Conservation (phyloP, 2,888 invertebrate genomes). For the Rhamphomyia laevipes region DNA sequence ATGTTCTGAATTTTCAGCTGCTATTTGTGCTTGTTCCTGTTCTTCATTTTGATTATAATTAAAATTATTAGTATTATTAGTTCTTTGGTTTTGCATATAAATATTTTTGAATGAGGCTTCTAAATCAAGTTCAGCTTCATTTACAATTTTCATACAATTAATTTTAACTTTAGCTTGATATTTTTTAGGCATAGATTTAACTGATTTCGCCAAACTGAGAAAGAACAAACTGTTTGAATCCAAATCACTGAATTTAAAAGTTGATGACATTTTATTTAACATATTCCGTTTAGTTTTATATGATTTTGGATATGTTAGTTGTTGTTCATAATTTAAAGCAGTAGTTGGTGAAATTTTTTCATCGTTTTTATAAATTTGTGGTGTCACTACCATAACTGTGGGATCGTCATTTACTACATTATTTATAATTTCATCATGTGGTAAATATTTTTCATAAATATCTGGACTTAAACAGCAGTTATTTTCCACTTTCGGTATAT, state of each 20-base stretch:
- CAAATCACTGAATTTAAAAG: conserved; percentile 21
- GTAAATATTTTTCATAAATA: background rate
- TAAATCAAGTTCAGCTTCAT: conserved; percentile 31
- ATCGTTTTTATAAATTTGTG: too few species aligned
- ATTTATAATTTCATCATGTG: background rate
- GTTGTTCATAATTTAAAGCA: too few species aligned
- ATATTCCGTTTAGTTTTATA: too few species aligned
- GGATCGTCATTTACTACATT: background rate
- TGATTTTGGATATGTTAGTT: too few species aligned
- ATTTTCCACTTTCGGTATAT: too few species aligned
- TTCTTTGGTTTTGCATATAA: conserved; percentile 1
- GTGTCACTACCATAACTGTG: too few species aligned
- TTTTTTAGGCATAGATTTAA: conserved; percentile 34
- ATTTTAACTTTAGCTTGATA: conserved; percentile 35
- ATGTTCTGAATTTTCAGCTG: conserved; percentile 27
- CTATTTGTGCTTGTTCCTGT: conserved; percentile 4
- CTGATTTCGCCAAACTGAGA: conserved; percentile 31
- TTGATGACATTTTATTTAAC: too few species aligned
- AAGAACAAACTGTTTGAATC: conserved; percentile 35
- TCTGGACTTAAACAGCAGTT: too few species aligned
- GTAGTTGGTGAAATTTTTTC: too few species aligned
- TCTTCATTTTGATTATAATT: conserved; percentile 3
- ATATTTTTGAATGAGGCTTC: conserved; percentile 9
- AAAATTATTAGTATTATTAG: conserved; percentile 5
- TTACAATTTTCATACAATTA: conserved; percentile 36